Conservation (phyloP, 1,140 invertebrate species). For the Cotesia glomerata region DNA sequence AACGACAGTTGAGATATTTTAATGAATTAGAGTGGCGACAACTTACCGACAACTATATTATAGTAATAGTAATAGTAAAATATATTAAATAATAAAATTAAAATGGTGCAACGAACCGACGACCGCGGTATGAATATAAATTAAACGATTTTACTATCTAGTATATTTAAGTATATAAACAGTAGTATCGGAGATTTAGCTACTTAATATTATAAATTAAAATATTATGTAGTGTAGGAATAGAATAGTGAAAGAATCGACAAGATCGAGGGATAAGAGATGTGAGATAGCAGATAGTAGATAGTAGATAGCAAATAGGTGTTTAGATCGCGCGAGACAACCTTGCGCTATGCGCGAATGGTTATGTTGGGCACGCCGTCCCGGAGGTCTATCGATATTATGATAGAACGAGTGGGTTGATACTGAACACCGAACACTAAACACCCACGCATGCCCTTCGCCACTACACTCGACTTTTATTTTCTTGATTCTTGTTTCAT, state of each 20-base stretch:
- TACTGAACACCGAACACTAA: too few species aligned
- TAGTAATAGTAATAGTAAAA: too few species aligned
- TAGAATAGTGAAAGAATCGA: conserved; percentile 22
- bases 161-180: too few species aligned
- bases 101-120: neutral
- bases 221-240: neutral
- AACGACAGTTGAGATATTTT: neutral
- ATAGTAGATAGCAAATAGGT: too few species aligned
- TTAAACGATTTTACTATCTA: too few species aligned
- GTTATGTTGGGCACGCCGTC: conserved; percentile 41
- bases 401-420: conserved; percentile 44
- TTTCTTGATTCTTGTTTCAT: conserved; percentile 29
- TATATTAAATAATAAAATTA: neutral
- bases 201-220: too few species aligned
- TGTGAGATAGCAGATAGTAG: too few species aligned
- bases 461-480: conserved; percentile 1
- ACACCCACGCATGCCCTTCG: conserved; percentile 54
- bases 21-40: neutral
- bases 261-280: conserved; percentile 13
- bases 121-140: too few species aligned
- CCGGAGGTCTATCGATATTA: conserved; percentile 50
- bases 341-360: conserved; percentile 40
- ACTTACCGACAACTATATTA: neutral
- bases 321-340: conserved; percentile 32
- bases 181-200: too few species aligned